Percentiles rank a stretch among this genome's conserved stretches.
Evolutionary conservation across 2,888 invertebrate species (phyloP).

Genomic region (Cataglyphis rosenhaueri): DNA sequence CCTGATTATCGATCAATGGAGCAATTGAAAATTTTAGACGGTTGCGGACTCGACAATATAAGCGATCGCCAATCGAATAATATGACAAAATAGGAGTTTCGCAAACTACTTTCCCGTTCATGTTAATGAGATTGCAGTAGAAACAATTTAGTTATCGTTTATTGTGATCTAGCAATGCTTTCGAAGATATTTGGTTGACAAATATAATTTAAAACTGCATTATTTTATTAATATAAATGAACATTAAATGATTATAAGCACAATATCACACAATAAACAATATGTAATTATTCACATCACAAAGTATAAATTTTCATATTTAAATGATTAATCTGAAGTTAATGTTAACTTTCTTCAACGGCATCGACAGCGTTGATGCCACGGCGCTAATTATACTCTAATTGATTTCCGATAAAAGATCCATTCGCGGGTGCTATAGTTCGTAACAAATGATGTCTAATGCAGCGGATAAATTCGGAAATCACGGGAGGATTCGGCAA

Average conservation of each 20-base stretch:
- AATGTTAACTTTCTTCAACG: not conserved
- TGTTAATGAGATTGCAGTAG: not conserved
- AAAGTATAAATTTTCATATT: not conserved
- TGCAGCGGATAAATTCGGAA: constrained; percentile 40
- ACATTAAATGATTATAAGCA: not conserved
- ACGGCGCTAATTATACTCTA: constrained; percentile 35
- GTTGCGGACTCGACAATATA: not conserved
- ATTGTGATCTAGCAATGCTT: not conserved
- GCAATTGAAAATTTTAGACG: constrained; percentile 17
- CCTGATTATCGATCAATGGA: constrained; percentile 36
- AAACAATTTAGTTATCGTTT: not conserved
- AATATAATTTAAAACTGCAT: not conserved
- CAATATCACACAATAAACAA: not conserved
- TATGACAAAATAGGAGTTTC: constrained; percentile 17
- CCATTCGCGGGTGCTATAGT: constrained; percentile 5
- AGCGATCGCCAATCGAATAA: not conserved
- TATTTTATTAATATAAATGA: not conserved
- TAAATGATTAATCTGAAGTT: not conserved
- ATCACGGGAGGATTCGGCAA: constrained; percentile 19
- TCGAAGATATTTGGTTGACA: not conserved
- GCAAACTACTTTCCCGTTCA: constrained; percentile 29
- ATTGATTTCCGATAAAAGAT: constrained; percentile 54
- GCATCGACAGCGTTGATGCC: not conserved
- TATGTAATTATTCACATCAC: not conserved
- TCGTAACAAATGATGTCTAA: constrained; percentile 38